These are phyloP conservation scores for Pontoporia blainvillei DNA, from an alignment of 2,113 vertebrate species.

Conservation along the genomic window DNA sequence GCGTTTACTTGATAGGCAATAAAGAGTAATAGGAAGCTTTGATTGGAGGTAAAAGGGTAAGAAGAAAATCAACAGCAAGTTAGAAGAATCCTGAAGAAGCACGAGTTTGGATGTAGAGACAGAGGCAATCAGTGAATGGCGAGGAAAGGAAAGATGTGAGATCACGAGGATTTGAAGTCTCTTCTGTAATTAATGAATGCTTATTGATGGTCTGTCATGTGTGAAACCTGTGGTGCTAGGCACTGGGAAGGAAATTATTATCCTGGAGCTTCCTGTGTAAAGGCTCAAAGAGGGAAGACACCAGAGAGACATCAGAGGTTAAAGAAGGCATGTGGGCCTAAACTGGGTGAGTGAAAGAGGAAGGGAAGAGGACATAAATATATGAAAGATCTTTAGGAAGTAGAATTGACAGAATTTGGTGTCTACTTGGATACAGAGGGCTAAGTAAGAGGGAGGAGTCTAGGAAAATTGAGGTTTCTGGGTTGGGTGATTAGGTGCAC, in stretches of 20 bases:
- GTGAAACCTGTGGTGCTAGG: not conserved
- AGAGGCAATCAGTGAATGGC: not conserved
- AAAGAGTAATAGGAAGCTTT: not conserved
- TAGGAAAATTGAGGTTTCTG: not conserved
- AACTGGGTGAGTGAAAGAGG: not conserved
- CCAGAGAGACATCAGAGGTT: not conserved
- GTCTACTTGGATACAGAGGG: not conserved
- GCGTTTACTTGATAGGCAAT: not conserved
- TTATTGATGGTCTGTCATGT: not conserved
- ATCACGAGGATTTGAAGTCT: not conserved
- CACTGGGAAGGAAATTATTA: not conserved
- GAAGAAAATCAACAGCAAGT: not conserved
- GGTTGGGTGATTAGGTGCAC: not conserved
- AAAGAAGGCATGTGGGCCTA: not conserved
- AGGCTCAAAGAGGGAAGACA: not conserved
- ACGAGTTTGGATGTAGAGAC: not conserved
- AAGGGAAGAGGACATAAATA: not conserved
- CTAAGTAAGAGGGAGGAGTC: not conserved
- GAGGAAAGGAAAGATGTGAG: not conserved
- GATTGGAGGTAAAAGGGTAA: not conserved
- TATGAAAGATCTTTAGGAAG: not conserved
- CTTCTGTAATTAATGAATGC: not conserved
- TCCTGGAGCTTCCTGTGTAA: not conserved
- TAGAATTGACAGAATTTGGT: not conserved
- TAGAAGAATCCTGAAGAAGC: not conserved